These are phyloP conservation scores for Cactoblastis cactorum DNA, from an alignment of 2,888 invertebrate genomes.

Conservation along the genomic window DNA sequence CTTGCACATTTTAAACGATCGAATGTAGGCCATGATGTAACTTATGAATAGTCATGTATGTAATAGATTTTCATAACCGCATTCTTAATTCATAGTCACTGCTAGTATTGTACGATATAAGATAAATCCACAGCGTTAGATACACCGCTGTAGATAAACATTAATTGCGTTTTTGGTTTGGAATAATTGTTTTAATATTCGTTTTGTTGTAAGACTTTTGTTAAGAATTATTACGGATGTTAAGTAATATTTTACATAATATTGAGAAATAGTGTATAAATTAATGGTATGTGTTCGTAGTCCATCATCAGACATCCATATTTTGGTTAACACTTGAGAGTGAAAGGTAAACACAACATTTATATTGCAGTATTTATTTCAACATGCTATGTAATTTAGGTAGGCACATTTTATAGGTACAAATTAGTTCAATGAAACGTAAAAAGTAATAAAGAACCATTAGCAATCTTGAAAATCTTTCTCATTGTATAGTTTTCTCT, in stretches of 20 bases:
- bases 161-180: constrained; percentile 33
- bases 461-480: constrained; percentile 64
- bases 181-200: constrained; percentile 21
- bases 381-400: constrained; percentile 11
- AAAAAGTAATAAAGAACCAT: constrained; percentile 17
- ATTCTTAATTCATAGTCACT: constrained; percentile 39
- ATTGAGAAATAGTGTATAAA: constrained; percentile 8
- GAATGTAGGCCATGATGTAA: constrained; percentile 63
- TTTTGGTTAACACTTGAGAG: neutral
- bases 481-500: constrained; percentile 64
- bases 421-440: constrained; percentile 10
- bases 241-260: constrained; percentile 1
- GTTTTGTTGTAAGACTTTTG: constrained; percentile 11
- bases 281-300: neutral
- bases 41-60: constrained; percentile 48
- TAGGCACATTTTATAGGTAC: neutral
- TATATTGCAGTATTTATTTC: neutral
- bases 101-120: constrained; percentile 35
- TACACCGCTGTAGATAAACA: constrained; percentile 24
- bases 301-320: neutral
- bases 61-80: constrained; percentile 52
- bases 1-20: constrained; percentile 36
- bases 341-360: constrained; percentile 3
- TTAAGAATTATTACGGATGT: constrained; percentile 7
- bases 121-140: constrained; percentile 39